These are phyloP conservation scores for Hylomyscus alleni DNA, from an alignment of 2,797 vertebrate genomes.

Conservation along the genomic window DNA sequence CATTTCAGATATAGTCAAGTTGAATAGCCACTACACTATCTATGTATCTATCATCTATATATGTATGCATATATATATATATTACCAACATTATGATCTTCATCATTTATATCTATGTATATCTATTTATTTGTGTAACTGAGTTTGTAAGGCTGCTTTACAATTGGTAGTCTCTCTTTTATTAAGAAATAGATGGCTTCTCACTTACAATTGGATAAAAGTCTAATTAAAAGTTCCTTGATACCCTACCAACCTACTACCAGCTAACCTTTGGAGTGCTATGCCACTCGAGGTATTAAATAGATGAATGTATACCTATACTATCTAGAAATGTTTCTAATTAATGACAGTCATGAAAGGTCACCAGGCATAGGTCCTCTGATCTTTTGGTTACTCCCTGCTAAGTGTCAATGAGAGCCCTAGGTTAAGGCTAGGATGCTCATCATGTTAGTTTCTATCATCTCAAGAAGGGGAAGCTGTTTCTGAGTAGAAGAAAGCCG, in stretches of 20 bases:
- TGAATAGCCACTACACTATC: no score
- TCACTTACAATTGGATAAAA: conserved; percentile 15
- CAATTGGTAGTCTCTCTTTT: not conserved
- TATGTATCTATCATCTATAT: not conserved
- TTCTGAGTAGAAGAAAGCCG: not conserved
- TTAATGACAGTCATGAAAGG: not conserved
- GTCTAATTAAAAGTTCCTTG: not conserved
- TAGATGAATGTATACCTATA: not conserved
- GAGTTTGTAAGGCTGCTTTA: not conserved
- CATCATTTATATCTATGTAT: no score
- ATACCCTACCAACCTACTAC: not conserved
- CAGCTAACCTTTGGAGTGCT: not conserved
- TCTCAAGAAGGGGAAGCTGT: not conserved
- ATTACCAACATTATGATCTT: not conserved
- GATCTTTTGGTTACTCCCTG: no score
- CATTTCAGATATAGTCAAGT: no score
- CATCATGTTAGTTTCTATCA: not conserved
- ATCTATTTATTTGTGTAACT: not conserved
- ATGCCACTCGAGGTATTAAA: not conserved
- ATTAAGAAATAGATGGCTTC: not conserved
- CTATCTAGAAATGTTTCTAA: not conserved
- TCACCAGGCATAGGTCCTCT: not conserved
- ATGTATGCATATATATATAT: no score
- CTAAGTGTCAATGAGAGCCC: not conserved
- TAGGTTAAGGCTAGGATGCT: not conserved